Conservation (phyloP, 2,888 invertebrate species). For the Amitus sp. region DNA sequence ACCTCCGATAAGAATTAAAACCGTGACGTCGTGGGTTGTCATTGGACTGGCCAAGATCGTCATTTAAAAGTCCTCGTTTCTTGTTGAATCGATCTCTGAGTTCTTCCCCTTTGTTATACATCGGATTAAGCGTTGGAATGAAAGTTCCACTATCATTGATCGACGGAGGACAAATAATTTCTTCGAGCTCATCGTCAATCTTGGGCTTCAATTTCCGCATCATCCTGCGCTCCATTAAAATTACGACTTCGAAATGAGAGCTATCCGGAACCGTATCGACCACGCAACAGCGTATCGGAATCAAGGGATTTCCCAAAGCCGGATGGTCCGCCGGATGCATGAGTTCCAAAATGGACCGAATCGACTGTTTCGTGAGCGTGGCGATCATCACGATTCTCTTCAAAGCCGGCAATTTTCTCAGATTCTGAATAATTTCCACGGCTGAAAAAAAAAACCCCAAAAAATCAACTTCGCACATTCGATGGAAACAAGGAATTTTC, state of each 20-base stretch:
- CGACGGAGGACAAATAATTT: slow-evolving; percentile 11
- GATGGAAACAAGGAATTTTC: neutral
- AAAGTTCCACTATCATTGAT: slow-evolving; percentile 12
- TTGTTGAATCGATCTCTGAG: slow-evolving; percentile 22
- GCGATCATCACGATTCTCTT: slow-evolving; percentile 59
- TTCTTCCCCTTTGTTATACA: slow-evolving; percentile 19
- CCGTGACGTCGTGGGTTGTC: neutral
- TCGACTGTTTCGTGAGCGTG: slow-evolving; percentile 61
- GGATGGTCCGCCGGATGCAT: slow-evolving; percentile 54
- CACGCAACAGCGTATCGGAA: slow-evolving; percentile 56
- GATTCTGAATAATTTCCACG: slow-evolving; percentile 55
- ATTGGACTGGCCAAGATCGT: neutral
- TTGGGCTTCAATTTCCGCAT: slow-evolving; percentile 45
- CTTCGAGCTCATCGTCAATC: slow-evolving; percentile 10
- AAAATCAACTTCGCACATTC: neutral
- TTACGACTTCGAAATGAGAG: slow-evolving; percentile 58
- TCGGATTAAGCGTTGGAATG: slow-evolving; percentile 26
- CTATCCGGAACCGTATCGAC: slow-evolving; percentile 59
- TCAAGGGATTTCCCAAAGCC: slow-evolving; percentile 57
- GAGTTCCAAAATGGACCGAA: slow-evolving; percentile 60
- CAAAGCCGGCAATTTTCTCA: slow-evolving; percentile 53
- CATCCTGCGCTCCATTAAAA: slow-evolving; percentile 57
- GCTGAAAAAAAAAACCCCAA: slow-evolving; percentile 45
- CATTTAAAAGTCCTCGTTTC: slow-evolving; percentile 19
- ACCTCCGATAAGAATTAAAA: neutral